Evolutionary conservation across 1,140 invertebrate species (phyloP), one percentile per base, ranked within the genome.

Genomic region (Neodiprion pinetum): DNA sequence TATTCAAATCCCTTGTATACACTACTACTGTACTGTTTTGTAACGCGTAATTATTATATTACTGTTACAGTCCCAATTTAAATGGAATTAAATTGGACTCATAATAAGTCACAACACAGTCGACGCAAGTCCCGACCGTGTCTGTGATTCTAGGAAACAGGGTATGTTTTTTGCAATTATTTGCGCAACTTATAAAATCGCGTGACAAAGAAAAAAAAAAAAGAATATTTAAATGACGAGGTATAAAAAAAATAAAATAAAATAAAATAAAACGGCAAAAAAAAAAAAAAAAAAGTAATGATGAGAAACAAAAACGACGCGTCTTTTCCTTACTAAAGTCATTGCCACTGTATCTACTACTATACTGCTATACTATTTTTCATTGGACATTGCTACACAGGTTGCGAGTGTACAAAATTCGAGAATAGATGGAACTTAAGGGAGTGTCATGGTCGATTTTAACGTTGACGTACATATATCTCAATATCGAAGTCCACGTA

Each of bases 121-220:
- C 74, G 74, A 67, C 74, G 49, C 47, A 73, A 53, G 72, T 71
- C 69, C 11, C 53, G 73, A 80, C 28, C 28, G 79, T 82, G 82
- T 83, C 81, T 80, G 82, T 86, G 83, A 85, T 84, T 86, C 82
- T 85, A 87, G 86, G 86, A 86, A 88, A 88, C 87, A 88, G 87
- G 87, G 87, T 88, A 88, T 85, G 84, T 87, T 88, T 85, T 85
- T 88, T 88, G 83, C 84, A 86, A 85, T 87, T 86, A 85, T 84
- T 87, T 87, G 86, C 83, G 80, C 84, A 83, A 83, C 76, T 79
- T 85, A 80, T 73, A 70, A 74, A 72, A 61, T 61, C 53, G 53
- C 53, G 53, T 14, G 53, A 61, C 53, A 61, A 67, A 73, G 79
- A 78, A 75, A 72, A 73, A 80, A 75, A 78, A 78, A 78, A 76